Conservation (phyloP, 2,888 invertebrate species). For the Tetheella fluctuosa region DNA sequence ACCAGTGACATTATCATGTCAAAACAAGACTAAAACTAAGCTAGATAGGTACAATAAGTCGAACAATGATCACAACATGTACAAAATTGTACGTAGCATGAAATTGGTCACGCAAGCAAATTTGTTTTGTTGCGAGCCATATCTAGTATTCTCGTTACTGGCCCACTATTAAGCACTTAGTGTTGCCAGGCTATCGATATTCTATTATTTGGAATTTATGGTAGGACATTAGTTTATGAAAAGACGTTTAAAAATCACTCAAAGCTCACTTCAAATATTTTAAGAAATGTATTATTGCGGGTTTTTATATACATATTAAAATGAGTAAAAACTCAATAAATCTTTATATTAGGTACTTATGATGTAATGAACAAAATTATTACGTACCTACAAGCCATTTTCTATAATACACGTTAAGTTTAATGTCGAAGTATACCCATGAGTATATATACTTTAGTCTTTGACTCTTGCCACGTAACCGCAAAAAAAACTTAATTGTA, state of each 20-base stretch:
- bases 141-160: neutral
- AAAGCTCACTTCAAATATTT: no score
- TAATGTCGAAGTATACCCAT: no score
- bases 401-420: no score
- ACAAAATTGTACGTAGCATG: constrained; percentile 21
- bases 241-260: neutral
- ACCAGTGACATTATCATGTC: constrained; percentile 12
- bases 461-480: no score
- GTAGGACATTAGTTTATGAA: neutral
- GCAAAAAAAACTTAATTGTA: no score
- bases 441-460: no score
- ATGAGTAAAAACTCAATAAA: no score
- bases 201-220: neutral
- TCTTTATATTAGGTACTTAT: no score
- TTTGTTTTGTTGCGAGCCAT: neutral
- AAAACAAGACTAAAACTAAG: constrained; percentile 8
- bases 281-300: no score
- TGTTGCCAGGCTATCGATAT: neutral
- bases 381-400: no score
- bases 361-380: no score
- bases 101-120: constrained; percentile 24
- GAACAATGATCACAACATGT: constrained; percentile 7
- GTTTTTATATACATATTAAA: no score
- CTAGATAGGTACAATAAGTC: neutral
- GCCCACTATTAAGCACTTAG: neutral